Conservation (phyloP, 2,113 vertebrate species). For the Hiodon tergisus region DNA sequence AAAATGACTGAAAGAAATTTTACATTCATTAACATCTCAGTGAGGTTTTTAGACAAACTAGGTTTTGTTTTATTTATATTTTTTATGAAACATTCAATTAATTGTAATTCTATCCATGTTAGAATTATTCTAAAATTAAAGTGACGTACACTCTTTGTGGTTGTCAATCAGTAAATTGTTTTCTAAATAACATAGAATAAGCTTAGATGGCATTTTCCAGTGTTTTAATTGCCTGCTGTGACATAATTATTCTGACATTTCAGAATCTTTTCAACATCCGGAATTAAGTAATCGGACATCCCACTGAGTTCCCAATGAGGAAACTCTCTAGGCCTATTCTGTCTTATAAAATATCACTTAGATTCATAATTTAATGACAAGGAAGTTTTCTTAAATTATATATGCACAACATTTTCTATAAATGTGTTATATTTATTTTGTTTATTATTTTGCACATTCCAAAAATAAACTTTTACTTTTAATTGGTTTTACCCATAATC, state of each 20-base stretch:
- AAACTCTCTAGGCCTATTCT: conserved; percentile 49
- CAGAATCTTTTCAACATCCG: conserved; percentile 82
- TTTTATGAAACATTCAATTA: conserved; percentile 1
- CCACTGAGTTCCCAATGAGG: conserved; percentile 79
- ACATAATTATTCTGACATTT: conserved; percentile 90
- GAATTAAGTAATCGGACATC: conserved; percentile 89
- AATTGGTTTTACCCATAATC: no score
- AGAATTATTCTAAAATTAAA: background rate
- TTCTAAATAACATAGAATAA: conserved; percentile 75
- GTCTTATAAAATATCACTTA: background rate
- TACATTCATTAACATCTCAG: background rate
- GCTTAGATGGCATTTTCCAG: conserved; percentile 81
- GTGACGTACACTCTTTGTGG: conserved; percentile 56
- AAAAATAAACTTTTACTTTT: background rate
- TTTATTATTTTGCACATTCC: background rate
- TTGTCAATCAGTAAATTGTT: conserved; percentile 76
- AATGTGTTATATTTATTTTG: background rate
- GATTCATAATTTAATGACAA: background rate
- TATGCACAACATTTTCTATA: background rate
- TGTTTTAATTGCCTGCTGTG: conserved; percentile 87
- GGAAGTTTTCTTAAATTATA: background rate
- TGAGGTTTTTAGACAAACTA: no score
- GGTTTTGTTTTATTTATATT: background rate
- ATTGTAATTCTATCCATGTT: background rate
- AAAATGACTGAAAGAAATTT: background rate